Evolutionary conservation across 2,797 vertebrate species (phyloP), one percentile per base, ranked within the genome.

Genomic region (Mormyrops boulengeri): DNA sequence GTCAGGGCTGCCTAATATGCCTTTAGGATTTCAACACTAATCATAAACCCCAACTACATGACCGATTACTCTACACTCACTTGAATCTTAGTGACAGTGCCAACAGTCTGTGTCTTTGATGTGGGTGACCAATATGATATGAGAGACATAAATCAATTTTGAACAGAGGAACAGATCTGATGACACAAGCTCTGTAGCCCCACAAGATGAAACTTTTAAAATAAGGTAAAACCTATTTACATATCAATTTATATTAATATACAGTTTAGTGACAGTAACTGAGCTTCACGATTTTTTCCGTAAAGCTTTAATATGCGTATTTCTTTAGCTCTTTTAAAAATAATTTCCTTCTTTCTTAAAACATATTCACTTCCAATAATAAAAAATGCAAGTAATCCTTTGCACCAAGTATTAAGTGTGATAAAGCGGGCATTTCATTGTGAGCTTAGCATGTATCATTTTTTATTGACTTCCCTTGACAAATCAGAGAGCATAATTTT

Each of bases 401-500:
- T 44, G 19, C 85, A 38, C 47, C 47, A 69, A 19, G 17, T 55
- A 34, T 41, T 87, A 41, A 87, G 44, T 55, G 19, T n/a, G 69
- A 87, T 87, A 87, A 87, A 87, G 30, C 8, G 19, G 52, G 26
- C n/a, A 87, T 57, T 87, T 44, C 38, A 60, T 86, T 53, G 50
- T 60, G 53, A 60, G 26, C 53, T 38, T 57, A 41, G 52, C 53
- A 26, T 62, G 12, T 22, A 60, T 96, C 95, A 95, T 93, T 92
- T 93, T 88, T 89, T 85, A 53, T 91, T 90, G 87, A 57, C 87
- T 90, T 91, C 92, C 62, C 87, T 95, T 94, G 92, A 94, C 94
- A 93, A 95, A 95, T 95, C 94, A 94, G 93, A 88, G 94, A 93
- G 94, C 95, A 95, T 95, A 95, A 95, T 95, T 96, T 96, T 96